phyloP scores from a whole-genome alignment of 1,140 invertebrate genomes.

The Drosophila grimshawi region DNA sequence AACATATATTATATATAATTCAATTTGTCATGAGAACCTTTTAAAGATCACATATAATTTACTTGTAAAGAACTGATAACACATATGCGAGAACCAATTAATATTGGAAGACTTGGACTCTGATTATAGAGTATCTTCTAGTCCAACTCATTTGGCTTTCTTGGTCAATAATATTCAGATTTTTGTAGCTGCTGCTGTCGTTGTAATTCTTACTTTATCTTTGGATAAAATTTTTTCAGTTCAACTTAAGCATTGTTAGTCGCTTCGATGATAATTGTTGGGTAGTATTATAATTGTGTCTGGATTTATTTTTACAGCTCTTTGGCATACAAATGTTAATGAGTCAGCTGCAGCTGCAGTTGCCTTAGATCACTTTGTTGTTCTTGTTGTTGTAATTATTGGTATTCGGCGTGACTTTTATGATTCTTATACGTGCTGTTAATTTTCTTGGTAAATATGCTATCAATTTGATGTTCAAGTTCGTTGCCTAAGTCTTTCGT shows the following conservation, averaged over 20 bases:
- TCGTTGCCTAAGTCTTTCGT: constrained; percentile 43
- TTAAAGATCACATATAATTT: neutral
- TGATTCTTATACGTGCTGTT: constrained; percentile 9
- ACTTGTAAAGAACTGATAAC: no score
- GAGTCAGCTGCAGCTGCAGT: constrained; percentile 30
- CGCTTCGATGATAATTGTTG: constrained; percentile 30
- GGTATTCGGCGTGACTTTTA: constrained; percentile 38
- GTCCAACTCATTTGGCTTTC: neutral
- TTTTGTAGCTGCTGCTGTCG: constrained; percentile 11
- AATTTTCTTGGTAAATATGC: constrained; percentile 37
- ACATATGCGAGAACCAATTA: no score
- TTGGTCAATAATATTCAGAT: neutral
- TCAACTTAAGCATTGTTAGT: constrained; percentile 43
- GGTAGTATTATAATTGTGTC: constrained; percentile 24
- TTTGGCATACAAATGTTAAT: constrained; percentile 57
- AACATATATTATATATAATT: no score
- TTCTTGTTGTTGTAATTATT: neutral
- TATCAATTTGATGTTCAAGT: constrained; percentile 23
- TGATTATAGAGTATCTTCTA: neutral
- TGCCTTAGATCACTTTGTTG: neutral
- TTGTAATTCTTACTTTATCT: constrained; percentile 2
- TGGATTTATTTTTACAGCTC: constrained; percentile 42
- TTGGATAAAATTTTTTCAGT: constrained; percentile 3
- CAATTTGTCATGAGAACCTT: neutral
- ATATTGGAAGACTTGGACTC: no score